Evolutionary conservation across 2,888 invertebrate species (phyloP), one percentile per base, ranked within the genome.

Genomic region (Pandemis corylana): DNA sequence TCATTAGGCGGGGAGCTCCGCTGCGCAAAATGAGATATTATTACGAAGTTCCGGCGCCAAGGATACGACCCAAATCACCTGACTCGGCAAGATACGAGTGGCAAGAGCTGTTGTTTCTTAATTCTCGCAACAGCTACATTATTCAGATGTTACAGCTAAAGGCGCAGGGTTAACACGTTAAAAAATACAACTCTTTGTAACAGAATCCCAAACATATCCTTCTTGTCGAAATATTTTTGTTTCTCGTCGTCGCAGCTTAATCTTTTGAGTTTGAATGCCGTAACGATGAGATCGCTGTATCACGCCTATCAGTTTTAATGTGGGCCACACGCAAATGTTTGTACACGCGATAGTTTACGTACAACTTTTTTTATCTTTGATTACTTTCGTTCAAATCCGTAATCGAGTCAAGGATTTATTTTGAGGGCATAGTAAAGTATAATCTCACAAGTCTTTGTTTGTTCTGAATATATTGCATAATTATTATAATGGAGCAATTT

Each of bases 11-110:
- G 78, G 51, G 77, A 72, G 61, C 62, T 80, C 80, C 82, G 84
- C 83, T 83, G 81, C 76, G 82, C 83, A 61, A 85, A 89, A 89
- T 89, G 85, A 87, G 84, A 86, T 86, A 87, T 84, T 86, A 88
- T 88, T 86, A 87, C 83, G 82, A 84, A 85, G 84, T 85, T 86
- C 83, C 82, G 81, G 79, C 81, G 72, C 75, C 75, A 75, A 75
- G 75, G 78, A 75, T 78, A 82, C 82, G 83, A 80, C 83, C 83
- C 81, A 79, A 82, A 87, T 84, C 81, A 81, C 61, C 66, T 71
- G 63, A 67, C 70, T 71, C 71, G 20, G 51, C 62, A 63, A 46
- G 67, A 71, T 71, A 71, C 67, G 46, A 71, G 67, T 62, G 62
- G 66, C 61, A 59, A 67, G 65, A 68, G 68, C 62, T 62, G 69